A percentile compares a stretch with the other conserved stretches of the same genome.
Conservation (phyloP, 2,797 vertebrate species). For the Buphagus erythrorhynchus region DNA sequence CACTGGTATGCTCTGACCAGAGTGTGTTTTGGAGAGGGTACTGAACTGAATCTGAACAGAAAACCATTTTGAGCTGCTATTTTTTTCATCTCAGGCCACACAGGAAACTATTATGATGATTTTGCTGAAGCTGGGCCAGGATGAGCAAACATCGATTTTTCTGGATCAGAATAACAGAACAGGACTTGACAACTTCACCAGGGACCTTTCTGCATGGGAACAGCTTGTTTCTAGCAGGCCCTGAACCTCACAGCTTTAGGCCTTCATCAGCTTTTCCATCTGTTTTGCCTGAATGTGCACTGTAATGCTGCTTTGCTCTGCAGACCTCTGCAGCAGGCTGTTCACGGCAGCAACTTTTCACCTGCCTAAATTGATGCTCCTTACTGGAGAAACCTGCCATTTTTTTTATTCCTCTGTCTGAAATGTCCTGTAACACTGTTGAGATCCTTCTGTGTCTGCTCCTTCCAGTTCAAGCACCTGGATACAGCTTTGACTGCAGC, state of each 20-base stretch:
- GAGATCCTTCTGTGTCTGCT: neutral
- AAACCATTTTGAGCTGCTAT: neutral
- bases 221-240: neutral
- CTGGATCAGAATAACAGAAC: neutral
- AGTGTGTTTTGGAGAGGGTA: neutral
- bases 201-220: neutral
- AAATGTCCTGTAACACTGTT: neutral
- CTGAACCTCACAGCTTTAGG: neutral
- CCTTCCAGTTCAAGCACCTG: neutral
- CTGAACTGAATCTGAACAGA: neutral
- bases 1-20: neutral
- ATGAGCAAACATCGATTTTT: neutral
- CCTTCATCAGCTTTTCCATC: neutral
- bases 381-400: neutral
- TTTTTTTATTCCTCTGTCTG: neutral
- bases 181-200: neutral
- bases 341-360: neutral
- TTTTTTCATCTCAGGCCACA: slow-evolving; percentile 13
- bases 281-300: neutral
- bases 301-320: neutral
- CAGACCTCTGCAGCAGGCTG: neutral
- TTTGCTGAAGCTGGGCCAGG: slow-evolving; percentile 12
- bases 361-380: neutral
- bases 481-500: neutral
- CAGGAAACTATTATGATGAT: neutral